phyloP scores from a whole-genome alignment of 1,140 invertebrate genomes.

The Proctacanthus coquilletti region DNA sequence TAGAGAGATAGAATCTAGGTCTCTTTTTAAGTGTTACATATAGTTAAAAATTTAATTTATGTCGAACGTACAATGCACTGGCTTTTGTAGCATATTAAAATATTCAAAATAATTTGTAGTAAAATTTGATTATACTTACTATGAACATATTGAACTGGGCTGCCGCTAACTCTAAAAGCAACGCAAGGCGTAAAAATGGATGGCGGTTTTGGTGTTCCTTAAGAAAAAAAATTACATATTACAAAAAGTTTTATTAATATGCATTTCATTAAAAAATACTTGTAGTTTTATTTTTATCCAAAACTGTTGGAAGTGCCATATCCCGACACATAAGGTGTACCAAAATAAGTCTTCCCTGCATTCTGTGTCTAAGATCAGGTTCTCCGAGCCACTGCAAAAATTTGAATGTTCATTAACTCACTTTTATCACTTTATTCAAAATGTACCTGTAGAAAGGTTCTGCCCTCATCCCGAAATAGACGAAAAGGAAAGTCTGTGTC shows the following conservation, averaged over 20 bases:
- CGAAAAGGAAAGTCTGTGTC: conserved; percentile 63
- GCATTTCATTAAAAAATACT: background rate
- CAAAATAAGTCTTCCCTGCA: conserved; percentile 63
- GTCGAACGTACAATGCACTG: no score
- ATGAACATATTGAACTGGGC: conserved; percentile 43
- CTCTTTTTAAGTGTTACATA: no score
- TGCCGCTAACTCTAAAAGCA: conserved; percentile 67
- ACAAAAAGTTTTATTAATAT: background rate
- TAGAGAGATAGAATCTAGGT: no score
- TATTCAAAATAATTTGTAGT: no score
- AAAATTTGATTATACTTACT: no score
- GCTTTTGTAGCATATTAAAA: no score
- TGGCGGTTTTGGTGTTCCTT: conserved; percentile 8
- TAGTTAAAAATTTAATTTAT: no score
- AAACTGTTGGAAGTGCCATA: conserved; percentile 36
- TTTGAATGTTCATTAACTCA: no score
- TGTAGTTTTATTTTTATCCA: background rate
- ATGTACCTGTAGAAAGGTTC: conserved; percentile 58
- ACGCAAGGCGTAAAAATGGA: conserved; percentile 74
- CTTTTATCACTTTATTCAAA: no score
- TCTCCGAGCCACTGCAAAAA: conserved; percentile 65
- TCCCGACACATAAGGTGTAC: conserved; percentile 66
- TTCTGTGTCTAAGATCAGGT: conserved; percentile 45
- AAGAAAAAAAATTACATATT: background rate
- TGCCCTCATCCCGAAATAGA: conserved; percentile 60